These are phyloP conservation scores for Synergus laeviventris DNA, from an alignment of 2,888 invertebrate genomes.

Conservation along the genomic window DNA sequence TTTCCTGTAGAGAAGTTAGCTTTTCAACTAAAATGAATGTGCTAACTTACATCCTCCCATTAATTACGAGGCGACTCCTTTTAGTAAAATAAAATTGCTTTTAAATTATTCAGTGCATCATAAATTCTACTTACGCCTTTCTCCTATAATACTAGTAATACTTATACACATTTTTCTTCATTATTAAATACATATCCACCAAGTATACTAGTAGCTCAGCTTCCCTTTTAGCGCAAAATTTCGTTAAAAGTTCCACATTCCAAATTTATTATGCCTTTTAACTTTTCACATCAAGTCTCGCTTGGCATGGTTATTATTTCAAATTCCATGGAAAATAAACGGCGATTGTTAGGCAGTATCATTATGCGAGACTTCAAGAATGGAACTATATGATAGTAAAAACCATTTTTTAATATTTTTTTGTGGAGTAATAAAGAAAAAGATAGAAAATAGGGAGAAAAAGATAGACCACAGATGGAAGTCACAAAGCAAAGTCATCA, in stretches of 20 bases:
- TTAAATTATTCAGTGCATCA: not conserved
- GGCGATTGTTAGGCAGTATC: not conserved
- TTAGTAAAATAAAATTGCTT: not conserved
- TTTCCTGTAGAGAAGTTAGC: too few species aligned
- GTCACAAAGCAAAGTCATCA: not conserved
- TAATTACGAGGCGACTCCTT: not conserved
- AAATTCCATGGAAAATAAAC: conserved; percentile 5
- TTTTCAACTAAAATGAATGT: not conserved
- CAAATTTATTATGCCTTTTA: not conserved
- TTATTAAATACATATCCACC: not conserved
- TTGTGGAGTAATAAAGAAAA: not conserved
- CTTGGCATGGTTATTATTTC: not conserved
- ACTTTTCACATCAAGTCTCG: not conserved
- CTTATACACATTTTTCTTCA: not conserved
- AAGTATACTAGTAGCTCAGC: not conserved
- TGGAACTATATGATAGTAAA: too few species aligned
- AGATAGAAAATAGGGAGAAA: not conserved
- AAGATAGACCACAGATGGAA: not conserved
- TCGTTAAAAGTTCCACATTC: conserved; percentile 7
- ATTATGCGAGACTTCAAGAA: too few species aligned
- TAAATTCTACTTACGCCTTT: not conserved
- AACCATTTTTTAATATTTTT: too few species aligned
- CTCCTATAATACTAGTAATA: not conserved
- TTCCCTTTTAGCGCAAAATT: conserved; percentile 3
- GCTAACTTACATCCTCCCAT: not conserved